Evolutionary conservation across 2,888 invertebrate species (phyloP).

Genomic region (Euzetes globulus): DNA sequence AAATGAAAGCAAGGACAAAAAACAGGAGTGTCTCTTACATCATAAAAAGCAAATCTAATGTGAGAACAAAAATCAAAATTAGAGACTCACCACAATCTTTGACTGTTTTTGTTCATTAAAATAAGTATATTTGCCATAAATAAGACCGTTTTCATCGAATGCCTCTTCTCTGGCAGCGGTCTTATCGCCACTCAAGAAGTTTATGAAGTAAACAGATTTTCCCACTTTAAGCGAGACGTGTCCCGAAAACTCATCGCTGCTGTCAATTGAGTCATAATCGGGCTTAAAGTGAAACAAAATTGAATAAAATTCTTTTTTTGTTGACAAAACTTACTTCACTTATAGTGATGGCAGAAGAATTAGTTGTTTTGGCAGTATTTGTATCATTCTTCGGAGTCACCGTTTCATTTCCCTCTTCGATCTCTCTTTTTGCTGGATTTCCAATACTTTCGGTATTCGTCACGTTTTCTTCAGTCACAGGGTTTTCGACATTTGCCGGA

Average conservation of each 20-base stretch:
- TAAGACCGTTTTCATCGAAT: conserved; percentile 7
- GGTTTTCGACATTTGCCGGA: background rate
- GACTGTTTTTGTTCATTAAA: background rate
- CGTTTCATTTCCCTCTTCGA: background rate
- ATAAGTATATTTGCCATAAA: conserved; percentile 28
- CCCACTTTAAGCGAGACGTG: conserved; percentile 33
- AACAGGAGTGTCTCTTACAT: too few species aligned
- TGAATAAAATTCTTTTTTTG: too few species aligned
- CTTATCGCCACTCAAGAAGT: conserved; percentile 32
- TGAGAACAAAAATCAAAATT: background rate
- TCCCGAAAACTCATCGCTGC: conserved; percentile 32
- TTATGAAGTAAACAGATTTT: conserved; percentile 30
- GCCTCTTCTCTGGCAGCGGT: conserved; percentile 28
- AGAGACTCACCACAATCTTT: conserved; percentile 29
- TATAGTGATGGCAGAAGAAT: background rate
- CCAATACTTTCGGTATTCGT: background rate
- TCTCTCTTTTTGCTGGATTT: background rate
- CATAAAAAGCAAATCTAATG: background rate
- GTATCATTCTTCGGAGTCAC: too few species aligned
- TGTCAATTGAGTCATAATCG: conserved; percentile 30
- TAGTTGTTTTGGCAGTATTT: background rate
- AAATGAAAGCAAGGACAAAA: background rate
- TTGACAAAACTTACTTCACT: background rate
- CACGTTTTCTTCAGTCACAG: too few species aligned
- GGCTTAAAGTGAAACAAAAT: background rate